Evolutionary conservation across 2,113 vertebrate genomes (phyloP).

Genomic region (Ranitomeya variabilis): DNA sequence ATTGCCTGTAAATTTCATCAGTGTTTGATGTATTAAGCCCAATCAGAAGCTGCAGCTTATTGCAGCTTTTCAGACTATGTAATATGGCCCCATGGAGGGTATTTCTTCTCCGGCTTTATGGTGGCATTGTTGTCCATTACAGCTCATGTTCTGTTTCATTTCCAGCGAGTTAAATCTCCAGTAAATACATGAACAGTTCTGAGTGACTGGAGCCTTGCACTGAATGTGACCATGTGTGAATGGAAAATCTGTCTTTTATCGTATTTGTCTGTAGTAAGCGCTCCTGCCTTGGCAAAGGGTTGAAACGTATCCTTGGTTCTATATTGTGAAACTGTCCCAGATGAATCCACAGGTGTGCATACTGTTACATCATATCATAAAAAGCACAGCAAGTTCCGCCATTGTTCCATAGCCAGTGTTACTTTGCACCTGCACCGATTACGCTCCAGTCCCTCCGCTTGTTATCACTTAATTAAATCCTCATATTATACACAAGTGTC

Average conservation of each 20-base stretch:
- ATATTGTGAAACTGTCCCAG: background rate
- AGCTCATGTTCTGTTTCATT: background rate
- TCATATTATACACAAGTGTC: conserved; percentile 53
- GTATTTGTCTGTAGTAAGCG: conserved; percentile 12
- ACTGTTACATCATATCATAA: conserved; percentile 28
- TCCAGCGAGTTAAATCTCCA: background rate
- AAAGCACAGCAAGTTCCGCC: conserved; percentile 9
- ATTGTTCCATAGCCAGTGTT: conserved; percentile 36
- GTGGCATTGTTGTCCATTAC: background rate
- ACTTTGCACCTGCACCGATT: conserved; percentile 46
- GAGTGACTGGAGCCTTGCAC: background rate
- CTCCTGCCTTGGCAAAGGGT: background rate
- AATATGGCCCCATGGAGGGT: background rate
- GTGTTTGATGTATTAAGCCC: background rate
- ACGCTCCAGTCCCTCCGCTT: conserved; percentile 32
- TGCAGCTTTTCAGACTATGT: background rate
- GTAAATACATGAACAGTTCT: conserved; percentile 8
- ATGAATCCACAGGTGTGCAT: conserved; percentile 45
- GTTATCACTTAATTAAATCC: conserved; percentile 59
- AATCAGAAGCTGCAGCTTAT: background rate
- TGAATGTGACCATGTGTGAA: conserved; percentile 5
- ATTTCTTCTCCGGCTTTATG: background rate
- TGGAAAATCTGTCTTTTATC: conserved; percentile 30
- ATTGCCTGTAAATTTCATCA: background rate
- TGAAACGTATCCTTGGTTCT: conserved; percentile 7